Conservation (phyloP, 2,797 vertebrate genomes). For the Arnoldichthys spilopterus region DNA sequence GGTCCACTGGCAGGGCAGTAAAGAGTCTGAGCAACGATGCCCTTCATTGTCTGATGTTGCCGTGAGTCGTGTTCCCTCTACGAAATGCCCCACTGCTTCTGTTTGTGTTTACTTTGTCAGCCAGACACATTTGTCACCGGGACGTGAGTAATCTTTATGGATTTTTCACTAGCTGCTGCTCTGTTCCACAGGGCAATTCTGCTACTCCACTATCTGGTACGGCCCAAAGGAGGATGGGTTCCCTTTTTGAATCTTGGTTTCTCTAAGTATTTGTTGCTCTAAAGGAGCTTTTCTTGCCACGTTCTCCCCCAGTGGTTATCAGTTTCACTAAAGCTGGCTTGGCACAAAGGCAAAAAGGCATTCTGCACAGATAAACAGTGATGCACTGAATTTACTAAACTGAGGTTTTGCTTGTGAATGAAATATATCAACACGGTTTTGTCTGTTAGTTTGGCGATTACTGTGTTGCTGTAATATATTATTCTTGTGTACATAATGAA, state of each 20-base stretch:
- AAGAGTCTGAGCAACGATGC: conserved; percentile 20
- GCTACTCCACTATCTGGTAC: neutral
- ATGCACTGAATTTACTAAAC: too few relatives aligned
- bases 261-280: neutral
- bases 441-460: too few relatives aligned
- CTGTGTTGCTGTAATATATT: too few relatives aligned
- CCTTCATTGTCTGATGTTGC: neutral
- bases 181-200: neutral
- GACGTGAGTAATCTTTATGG: conserved; percentile 37
- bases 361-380: too few relatives aligned
- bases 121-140: conserved; percentile 29
- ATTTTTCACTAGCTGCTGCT: neutral
- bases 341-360: too few relatives aligned
- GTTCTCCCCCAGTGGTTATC: too few relatives aligned
- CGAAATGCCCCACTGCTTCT: conserved; percentile 24
- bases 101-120: conserved; percentile 24
- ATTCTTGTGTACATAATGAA: too few relatives aligned
- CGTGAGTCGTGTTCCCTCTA: neutral
- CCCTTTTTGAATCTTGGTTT: too few relatives aligned
- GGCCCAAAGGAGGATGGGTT: too few relatives aligned
- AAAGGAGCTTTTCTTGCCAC: neutral
- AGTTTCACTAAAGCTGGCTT: too few relatives aligned
- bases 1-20: conserved; percentile 8
- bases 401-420: too few relatives aligned
- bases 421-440: too few relatives aligned